Evolutionary conservation across 2,113 vertebrate genomes (phyloP), one percentile per base, ranked within the genome.

Genomic region (Onychorhynchus coronatus): DNA sequence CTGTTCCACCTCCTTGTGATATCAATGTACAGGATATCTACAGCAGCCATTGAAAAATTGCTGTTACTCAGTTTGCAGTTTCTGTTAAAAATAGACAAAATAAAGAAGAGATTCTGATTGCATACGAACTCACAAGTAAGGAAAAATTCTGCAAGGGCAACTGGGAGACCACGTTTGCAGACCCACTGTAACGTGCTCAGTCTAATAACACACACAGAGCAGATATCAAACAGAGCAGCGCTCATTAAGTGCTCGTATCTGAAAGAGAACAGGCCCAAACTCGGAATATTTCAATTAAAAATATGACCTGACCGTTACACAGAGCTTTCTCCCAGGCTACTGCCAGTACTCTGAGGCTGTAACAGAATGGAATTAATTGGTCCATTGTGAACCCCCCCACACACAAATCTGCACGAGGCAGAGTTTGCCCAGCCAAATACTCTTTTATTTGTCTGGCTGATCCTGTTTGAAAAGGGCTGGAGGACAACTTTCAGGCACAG

Each of bases 1-100:
- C 98, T 98, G 42, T 98, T 98, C 98, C 99, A 99, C 21, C 99
- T 98, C n/a, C 99, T 98, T 3, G 99, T 99, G 97, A 99, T 99
- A 96, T 99, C 99, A 8, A 99, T 99, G 96, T 99, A 99, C 3
- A 99, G 98, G 94, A 99, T 99, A 95, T 99, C 99, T 47, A 98
- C 99, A 2, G 99, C 98, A 1, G 99, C 99, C 99, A 99, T 99
- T 66, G 98, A 98, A 90, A 99, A 98, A 91, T 92, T 99, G 96
- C 98, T 98, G 98, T 97, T 98, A 93, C 99, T 99, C 78, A 99
- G 98, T 91, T 98, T 99, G 91, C 99, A 99, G 95, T 98, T 99
- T 97, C 99, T 99, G 93, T 84, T 58, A 93, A 96, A 79, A 91
- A 52, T 0, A 49, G 52, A 92, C 6, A 91, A 75, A 75, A 90